These are phyloP conservation scores for Oryzias dopingdopingensis DNA, from an alignment of 2,797 vertebrate species.

Conservation along the genomic window DNA sequence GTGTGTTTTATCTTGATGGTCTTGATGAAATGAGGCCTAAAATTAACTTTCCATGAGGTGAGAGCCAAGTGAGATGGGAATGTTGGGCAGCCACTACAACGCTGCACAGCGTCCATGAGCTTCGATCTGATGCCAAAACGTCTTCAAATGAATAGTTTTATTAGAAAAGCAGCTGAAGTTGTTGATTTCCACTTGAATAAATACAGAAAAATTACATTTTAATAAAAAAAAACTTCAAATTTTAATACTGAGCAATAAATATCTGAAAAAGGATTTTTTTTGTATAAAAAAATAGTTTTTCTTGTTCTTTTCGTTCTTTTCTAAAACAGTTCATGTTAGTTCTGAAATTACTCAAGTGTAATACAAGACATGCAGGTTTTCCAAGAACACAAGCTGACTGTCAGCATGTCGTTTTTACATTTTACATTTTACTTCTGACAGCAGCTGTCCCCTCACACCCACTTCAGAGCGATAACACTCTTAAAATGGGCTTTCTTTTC, in stretches of 20 bases:
- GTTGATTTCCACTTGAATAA: too few species aligned
- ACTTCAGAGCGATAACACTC: slow-evolving; percentile 27
- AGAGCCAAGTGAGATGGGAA: slow-evolving; percentile 49
- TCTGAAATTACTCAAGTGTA: not conserved
- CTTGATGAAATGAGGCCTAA: slow-evolving; percentile 66
- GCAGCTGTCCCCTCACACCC: slow-evolving; percentile 25
- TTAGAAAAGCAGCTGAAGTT: too few species aligned
- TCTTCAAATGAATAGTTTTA: too few species aligned
- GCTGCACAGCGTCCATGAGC: slow-evolving; percentile 3
- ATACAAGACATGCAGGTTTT: not conserved
- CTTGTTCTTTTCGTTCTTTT: too few species aligned
- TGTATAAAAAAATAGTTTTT: too few species aligned
- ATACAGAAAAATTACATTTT: too few species aligned
- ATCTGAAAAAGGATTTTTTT: too few species aligned
- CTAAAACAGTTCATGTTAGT: too few species aligned
- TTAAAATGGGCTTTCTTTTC: slow-evolving; percentile 21
- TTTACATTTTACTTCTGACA: slow-evolving; percentile 6
- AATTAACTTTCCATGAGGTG: slow-evolving; percentile 65
- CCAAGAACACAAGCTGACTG: not conserved
- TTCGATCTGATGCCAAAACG: too few species aligned
- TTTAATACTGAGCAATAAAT: too few species aligned
- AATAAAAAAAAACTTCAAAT: too few species aligned
- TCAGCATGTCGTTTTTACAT: slow-evolving; percentile 12
- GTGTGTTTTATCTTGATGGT: slow-evolving; percentile 47
- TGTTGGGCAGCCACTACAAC: slow-evolving; percentile 14